Base-by-base conservation (phyloP, 2,113 vertebrate genomes). In the Cynocephalus volans region DNA sequence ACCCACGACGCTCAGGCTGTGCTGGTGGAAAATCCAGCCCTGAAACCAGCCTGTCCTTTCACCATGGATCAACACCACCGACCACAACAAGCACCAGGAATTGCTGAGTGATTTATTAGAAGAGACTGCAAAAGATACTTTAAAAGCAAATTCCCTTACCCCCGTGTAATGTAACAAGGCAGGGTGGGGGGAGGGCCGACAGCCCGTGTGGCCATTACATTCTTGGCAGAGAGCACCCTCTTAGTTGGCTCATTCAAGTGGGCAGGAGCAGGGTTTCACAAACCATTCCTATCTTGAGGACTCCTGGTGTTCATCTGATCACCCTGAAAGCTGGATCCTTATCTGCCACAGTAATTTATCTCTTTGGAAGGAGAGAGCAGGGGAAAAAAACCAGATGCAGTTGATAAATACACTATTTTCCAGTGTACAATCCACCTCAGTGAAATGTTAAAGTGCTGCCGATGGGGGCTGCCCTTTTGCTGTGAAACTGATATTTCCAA, bases 281-380 rank as follows among this genome's bases (percentile, higher is more conserved):
- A 91, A 93, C 91, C 17, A 5, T 56, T 85, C 92, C 96, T 95
- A 77, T 95, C 93, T 89, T 31, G 45, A 88, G 86, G 91, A 56
- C 94, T 87, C 48, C 69, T 94, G 72, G 97, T 88, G 94, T 98
- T 97, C 98, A 95, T 98, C 98, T 96, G 98, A 97, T 97, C 95
- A 0, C 1, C 10, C 93, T 97, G 97, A 98, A 98, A 98, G 91
- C 92, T 77, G 69, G 41, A 93, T 95, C 96, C 96, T 98, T 98
- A 98, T 98, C 98, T 91, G 88, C 70, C 88, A 70, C 85, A 75
- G 92, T 97, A 97, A 98, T 97, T 97, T 93, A 86, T 98, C 97
- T 98, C 98, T 97, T 96, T 97, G 88, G 96, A 96, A 97, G 94
- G 95, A 97, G 98, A 98, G 96, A 98, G 97, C 0, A 0, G 92